Base-by-base conservation (phyloP, 2,888 invertebrate species). In the Oligia strigilis region DNA sequence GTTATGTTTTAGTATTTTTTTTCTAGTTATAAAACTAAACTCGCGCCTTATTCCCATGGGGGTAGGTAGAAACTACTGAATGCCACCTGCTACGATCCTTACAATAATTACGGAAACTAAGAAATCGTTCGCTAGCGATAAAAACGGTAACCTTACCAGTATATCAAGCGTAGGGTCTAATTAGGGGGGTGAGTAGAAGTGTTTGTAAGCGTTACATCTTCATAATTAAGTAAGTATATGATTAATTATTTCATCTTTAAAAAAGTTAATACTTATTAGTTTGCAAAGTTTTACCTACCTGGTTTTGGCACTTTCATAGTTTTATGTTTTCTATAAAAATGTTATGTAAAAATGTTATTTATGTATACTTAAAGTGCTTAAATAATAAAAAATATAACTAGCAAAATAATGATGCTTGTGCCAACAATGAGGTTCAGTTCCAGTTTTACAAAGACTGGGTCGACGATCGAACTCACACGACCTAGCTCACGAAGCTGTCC, bases 51-150 rank as follows among this genome's bases (percentile, higher is more conserved):
- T 55, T 19, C 8, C 19, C 55, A 55, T 8, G 23, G 23, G 5
- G 19, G 8, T 55, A 3, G 19, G 0, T 3, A 58, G 23, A 9
- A 23, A 58, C 55, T 58, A 58, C 55, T 6, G 23, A 8, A 55
- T 2, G 19, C 19, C 55, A 55, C 55, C 55, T 23, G 9, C 55
- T 58, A 8, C 23, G 3, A 52, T 52, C 17, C 52, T 17, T 52
- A 4, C n/a, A 80, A 65, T 49, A 80, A 65, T 49, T 29, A 60
- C 46, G 1, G 14, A 4, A 29, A 17, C 14, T 58, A 11, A 4
- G 17, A 49, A 82, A 40, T 49, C 1, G 23, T 40, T 82, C 46
- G 17, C 60, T 36, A 62, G 46, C 49, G 55, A 58, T 1, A 60
- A n/a, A 82, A 55, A 6, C 5, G 1, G 4, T 8, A n/a, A 36